Evolutionary conservation across 2,888 invertebrate species (phyloP).

Genomic region (Oscheius sp.): DNA sequence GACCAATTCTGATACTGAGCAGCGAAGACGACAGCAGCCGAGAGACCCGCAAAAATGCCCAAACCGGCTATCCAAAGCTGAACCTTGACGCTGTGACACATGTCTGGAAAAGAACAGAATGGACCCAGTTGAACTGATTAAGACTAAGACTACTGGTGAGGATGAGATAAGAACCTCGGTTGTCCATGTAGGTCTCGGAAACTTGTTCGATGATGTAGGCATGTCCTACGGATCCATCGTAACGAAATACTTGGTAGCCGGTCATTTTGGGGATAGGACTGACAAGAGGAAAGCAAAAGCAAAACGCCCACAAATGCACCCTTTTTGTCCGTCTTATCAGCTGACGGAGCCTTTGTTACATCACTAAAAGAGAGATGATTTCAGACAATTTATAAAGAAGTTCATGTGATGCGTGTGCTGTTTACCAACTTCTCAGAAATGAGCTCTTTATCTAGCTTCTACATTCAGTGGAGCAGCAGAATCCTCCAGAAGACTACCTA

Average conservation of each 20-base stretch:
- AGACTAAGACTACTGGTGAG: not conserved
- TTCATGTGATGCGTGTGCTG: not conserved
- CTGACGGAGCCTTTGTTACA: not conserved
- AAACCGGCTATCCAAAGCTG: conserved; percentile 60
- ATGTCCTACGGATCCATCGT: conserved; percentile 15
- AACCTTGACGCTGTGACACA: conserved; percentile 53
- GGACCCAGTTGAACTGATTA: not conserved
- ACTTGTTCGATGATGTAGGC: conserved; percentile 31
- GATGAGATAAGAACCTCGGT: conserved; percentile 12
- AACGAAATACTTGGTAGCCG: conserved; percentile 20
- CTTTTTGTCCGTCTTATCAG: conserved; percentile 33
- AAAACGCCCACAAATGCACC: conserved; percentile 3
- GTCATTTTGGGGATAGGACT: conserved; percentile 16
- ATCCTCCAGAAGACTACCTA: not conserved
- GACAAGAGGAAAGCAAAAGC: not conserved
- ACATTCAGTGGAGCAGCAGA: not conserved
- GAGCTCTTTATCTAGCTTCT: not conserved
- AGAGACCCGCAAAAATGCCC: conserved; percentile 68
- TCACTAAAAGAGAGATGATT: conserved; percentile 16
- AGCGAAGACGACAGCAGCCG: conserved; percentile 66
- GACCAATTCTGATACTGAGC: conserved; percentile 67
- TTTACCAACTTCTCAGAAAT: not conserved
- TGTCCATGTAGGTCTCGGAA: conserved; percentile 17
- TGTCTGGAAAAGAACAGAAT: conserved; percentile 16
- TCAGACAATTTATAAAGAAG: not conserved